Evolutionary conservation across 2,888 invertebrate species (phyloP), one percentile per base, ranked within the genome.

Genomic region (Monoplex corrugatus): DNA sequence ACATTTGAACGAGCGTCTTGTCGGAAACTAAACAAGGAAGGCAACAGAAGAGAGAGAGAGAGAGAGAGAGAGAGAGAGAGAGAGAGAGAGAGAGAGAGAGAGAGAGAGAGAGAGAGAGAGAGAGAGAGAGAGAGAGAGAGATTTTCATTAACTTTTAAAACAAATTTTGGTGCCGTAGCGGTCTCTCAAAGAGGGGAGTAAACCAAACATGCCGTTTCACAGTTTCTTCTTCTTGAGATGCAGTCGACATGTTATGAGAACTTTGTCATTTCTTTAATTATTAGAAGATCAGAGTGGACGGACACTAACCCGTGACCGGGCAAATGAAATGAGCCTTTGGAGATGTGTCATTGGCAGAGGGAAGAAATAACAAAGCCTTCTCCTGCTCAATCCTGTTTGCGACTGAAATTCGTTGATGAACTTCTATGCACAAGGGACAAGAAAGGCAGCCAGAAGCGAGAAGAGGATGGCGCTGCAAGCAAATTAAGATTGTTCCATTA

Each of bases 401-500:
- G 32, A 45, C 32, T 19, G 16, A 38, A n/a, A 40, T 38, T 84
- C 45, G 38, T 84, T 84, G 84, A 45, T 84, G 45, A 57, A 45
- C 32, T 84, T 57, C n/a, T n/a, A n/a, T 16, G 43, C 38, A 43
- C 40, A 80, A 19, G 43, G 38, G 38, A 35, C 32, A 35, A 75
- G 8, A 19, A 80, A 80, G 13, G 43, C 23, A 32, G 38, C 80
- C 13, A 43, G 80, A 38, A 3, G 16, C 19, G 80, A 28, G n/a
- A n/a, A n/a, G n/a, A n/a, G 80, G 28, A 28, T n/a, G 63, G 68
- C 13, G 68, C 19, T 16, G 86, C 68, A 68, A 86, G 86, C 50
- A 45, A 84, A 84, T 84, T 84, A 57, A 57, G 84, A 35, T 57
- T 50, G 50, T 84, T 84, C n/a, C 50, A 84, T 84, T 84, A 84